Conservation (phyloP, 2,113 vertebrate genomes). For the Myrmecophaga tridactyla region DNA sequence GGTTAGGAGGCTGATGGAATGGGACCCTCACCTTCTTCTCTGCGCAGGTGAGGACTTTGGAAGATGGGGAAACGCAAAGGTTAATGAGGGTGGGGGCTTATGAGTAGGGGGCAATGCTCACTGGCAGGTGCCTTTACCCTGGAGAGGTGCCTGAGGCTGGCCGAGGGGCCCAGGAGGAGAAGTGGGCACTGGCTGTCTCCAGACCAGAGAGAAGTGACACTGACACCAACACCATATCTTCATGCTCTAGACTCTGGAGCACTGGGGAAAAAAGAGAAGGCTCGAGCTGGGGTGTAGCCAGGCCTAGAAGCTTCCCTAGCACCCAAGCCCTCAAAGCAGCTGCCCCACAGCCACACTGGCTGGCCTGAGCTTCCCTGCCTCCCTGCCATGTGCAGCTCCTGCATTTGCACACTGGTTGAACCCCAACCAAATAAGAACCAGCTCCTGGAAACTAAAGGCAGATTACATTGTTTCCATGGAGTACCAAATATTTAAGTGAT, state of each 20-base stretch:
- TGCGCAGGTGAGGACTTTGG: neutral
- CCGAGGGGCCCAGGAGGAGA: too few species aligned
- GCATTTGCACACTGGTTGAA: too few species aligned
- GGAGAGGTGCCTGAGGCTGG: too few species aligned
- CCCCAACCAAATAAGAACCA: neutral
- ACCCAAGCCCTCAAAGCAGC: neutral
- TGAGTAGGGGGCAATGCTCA: too few species aligned
- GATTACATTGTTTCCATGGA: neutral
- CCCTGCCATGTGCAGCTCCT: too few species aligned
- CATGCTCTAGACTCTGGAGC: neutral
- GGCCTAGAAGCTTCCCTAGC: neutral
- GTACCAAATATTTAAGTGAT: neutral
- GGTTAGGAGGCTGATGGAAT: neutral
- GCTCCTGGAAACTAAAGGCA: neutral
- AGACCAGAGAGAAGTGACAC: too few species aligned
- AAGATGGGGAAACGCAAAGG: neutral
- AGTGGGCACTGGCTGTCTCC: too few species aligned
- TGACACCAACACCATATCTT: too few species aligned
- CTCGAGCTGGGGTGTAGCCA: too few species aligned
- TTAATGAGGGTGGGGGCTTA: too few species aligned
- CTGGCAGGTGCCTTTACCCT: too few species aligned
- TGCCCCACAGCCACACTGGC: neutral
- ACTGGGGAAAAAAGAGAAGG: neutral
- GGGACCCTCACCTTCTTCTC: neutral
- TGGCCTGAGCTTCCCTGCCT: neutral